A percentile compares a stretch with the other conserved stretches of the same genome.
Evolutionary conservation across 2,888 invertebrate species (phyloP).

Genomic region (Lycaena phlaeas): DNA sequence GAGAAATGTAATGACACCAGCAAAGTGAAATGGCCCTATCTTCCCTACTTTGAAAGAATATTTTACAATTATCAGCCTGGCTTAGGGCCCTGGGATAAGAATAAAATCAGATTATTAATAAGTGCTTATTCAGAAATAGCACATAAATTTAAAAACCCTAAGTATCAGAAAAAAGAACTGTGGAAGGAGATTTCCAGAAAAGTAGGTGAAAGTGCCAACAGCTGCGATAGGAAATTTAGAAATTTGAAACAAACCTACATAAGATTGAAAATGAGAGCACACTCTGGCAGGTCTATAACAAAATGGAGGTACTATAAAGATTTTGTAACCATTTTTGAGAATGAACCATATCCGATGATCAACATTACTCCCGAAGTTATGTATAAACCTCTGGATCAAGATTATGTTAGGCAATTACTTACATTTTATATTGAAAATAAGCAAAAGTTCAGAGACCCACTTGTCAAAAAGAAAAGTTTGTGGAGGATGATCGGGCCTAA

Average conservation of each 20-base stretch:
- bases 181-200: constrained; percentile 48
- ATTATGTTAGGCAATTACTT: constrained; percentile 49
- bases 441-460: constrained; percentile 45
- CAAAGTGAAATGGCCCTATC: constrained; percentile 55
- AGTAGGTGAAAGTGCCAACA: constrained; percentile 39
- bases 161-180: constrained; percentile 53
- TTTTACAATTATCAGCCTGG: constrained; percentile 47
- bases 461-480: constrained; percentile 46
- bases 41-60: constrained; percentile 55
- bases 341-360: constrained; percentile 16
- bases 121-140: constrained; percentile 46
- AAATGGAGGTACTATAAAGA: constrained; percentile 59
- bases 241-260: constrained; percentile 59
- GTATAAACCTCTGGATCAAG: constrained; percentile 31
- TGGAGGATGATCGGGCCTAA: constrained; percentile 45
- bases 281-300: constrained; percentile 35
- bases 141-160: constrained; percentile 50
- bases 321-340: constrained; percentile 46
- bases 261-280: constrained; percentile 41
- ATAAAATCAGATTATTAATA: constrained; percentile 42
- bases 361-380: constrained; percentile 22
- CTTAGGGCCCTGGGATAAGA: constrained; percentile 43
- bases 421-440: constrained; percentile 51
- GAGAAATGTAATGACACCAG: constrained; percentile 42
- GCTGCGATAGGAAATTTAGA: constrained; percentile 58